Evolutionary conservation across 2,888 invertebrate species (phyloP).

Genomic region (Dendrolimus houi): DNA sequence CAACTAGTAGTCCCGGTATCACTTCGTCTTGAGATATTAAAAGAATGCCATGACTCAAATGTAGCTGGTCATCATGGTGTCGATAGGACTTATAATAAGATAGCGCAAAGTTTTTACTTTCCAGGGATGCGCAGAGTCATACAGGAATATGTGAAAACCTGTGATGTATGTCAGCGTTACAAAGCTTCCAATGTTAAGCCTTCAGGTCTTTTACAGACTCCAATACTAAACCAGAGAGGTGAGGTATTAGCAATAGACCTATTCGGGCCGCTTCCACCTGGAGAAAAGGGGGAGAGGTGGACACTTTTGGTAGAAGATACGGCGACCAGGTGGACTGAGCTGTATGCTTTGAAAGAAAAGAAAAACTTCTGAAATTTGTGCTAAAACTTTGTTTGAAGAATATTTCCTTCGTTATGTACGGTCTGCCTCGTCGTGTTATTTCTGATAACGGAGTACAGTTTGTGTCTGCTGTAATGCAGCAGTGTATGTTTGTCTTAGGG

Average conservation of each 20-base stretch:
- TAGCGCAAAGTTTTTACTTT: slow-evolving; percentile 2
- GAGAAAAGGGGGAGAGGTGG: slow-evolving; percentile 11
- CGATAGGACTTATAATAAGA: slow-evolving; percentile 1
- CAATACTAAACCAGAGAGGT: slow-evolving; percentile 1
- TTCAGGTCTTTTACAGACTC: slow-evolving; percentile 6
- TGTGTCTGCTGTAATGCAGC: slow-evolving; percentile 17
- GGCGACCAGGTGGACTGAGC: slow-evolving; percentile 15
- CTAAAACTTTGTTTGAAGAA: slow-evolving; percentile 12
- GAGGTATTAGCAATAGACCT: slow-evolving; percentile 17
- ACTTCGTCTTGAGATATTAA: background rate
- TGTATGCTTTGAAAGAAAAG: slow-evolving; percentile 12
- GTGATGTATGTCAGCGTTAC: slow-evolving; percentile 3
- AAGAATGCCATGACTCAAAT: slow-evolving; percentile 2
- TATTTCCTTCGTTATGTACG: slow-evolving; percentile 18
- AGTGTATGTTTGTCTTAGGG: slow-evolving; percentile 11
- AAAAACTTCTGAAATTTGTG: slow-evolving; percentile 13
- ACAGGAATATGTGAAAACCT: slow-evolving; percentile 2
- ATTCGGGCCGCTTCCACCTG: slow-evolving; percentile 16
- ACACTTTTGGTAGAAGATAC: slow-evolving; percentile 15
- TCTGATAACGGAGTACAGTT: slow-evolving; percentile 22
- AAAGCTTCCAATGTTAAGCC: slow-evolving; percentile 7
- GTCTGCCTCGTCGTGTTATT: slow-evolving; percentile 15
- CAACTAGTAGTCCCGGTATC: slow-evolving; percentile 2
- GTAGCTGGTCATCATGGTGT: slow-evolving; percentile 4
- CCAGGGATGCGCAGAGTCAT: slow-evolving; percentile 3